Evolutionary conservation across 2,888 invertebrate genomes (phyloP), one percentile per base, ranked within the genome.

Genomic region (Isotomurus palustris): DNA sequence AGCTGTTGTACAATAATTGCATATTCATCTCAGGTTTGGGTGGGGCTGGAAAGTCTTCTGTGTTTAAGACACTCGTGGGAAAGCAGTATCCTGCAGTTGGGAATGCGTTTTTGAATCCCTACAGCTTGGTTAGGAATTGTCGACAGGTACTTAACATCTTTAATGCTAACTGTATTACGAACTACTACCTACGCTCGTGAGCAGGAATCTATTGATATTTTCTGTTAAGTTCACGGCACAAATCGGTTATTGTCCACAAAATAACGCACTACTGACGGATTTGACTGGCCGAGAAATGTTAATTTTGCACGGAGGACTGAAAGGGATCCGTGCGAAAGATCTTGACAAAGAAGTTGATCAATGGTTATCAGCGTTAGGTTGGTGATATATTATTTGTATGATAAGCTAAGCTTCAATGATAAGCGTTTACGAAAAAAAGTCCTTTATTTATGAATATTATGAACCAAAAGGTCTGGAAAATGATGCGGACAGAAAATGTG

Each of bases 401-500:
- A n/a, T n/a, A n/a, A n/a, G n/a, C n/a, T n/a, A n/a, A n/a, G n/a
- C n/a, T n/a, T n/a, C n/a, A n/a, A n/a, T n/a, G n/a, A n/a, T n/a
- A n/a, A n/a, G n/a, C n/a, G n/a, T n/a, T n/a, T n/a, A n/a, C n/a
- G n/a, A n/a, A n/a, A n/a, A n/a, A n/a, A n/a, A n/a, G n/a, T n/a
- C n/a, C n/a, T n/a, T n/a, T n/a, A n/a, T n/a, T n/a, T n/a, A n/a
- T n/a, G n/a, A n/a, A n/a, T n/a, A n/a, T n/a, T n/a, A n/a, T n/a
- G n/a, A n/a, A n/a, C n/a, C n/a, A n/a, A 43, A 6, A 58, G 60
- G 57, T 36, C 43, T 61, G 29, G 61, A 57, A 14, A 47, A 57
- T 22, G 51, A 55, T 14, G 45, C 57, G 2, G 56, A 57, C 32
- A 40, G 45, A 1, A 28, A 21, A 1, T 38, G 57, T 14, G 32